phyloP scores from a whole-genome alignment of 2,113 vertebrate species.

The Peromyscus californicus region DNA sequence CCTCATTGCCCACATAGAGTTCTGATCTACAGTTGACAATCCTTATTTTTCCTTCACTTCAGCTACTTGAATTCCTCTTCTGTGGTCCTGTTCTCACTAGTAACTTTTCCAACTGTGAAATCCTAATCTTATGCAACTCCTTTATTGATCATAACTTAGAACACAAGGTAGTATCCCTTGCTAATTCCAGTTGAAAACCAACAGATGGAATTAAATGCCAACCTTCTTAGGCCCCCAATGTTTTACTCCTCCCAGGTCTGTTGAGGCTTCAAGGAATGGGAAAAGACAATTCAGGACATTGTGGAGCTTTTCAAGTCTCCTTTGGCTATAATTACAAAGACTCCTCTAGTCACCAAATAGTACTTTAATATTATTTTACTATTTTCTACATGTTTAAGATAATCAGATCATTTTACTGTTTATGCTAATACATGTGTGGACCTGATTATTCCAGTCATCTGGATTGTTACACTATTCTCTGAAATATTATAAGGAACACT shows the following conservation, averaged over 20 bases:
- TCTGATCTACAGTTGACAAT: neutral
- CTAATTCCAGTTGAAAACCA: neutral
- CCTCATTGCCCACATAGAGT: neutral
- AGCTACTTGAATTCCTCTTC: neutral
- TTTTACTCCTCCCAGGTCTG: neutral
- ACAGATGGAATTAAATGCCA: neutral
- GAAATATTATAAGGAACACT: neutral
- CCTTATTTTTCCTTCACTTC: constrained; percentile 39
- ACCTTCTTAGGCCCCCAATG: neutral
- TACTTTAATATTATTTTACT: neutral
- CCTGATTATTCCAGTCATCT: constrained; percentile 2
- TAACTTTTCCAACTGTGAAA: neutral
- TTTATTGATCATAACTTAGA: neutral
- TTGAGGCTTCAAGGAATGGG: neutral
- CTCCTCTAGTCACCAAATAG: neutral
- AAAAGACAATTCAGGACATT: neutral
- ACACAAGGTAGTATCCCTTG: neutral
- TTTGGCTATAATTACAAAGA: neutral
- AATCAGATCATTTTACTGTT: neutral
- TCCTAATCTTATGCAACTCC: neutral
- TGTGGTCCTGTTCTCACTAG: neutral
- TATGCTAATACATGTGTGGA: neutral
- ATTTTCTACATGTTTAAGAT: neutral
- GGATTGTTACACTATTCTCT: neutral
- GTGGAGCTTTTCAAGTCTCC: neutral